phyloP scores from a whole-genome alignment of 2,888 invertebrate genomes.

The Lasioglossum malachurum region DNA sequence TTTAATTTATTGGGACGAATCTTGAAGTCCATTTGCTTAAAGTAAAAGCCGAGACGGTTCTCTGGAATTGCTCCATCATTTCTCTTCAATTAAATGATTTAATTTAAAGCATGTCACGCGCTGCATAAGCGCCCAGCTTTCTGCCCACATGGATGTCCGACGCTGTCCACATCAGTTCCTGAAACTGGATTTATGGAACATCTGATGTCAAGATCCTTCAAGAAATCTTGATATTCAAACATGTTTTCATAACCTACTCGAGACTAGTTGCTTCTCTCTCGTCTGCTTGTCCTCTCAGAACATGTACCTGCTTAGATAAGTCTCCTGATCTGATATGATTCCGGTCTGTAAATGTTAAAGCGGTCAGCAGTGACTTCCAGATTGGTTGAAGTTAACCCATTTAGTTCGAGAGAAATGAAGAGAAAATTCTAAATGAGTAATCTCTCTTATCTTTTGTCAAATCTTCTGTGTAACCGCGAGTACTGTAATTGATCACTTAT shows the following conservation, averaged over 20 bases:
- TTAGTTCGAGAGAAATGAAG: not conserved
- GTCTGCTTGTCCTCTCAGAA: not conserved
- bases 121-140: not conserved
- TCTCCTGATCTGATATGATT: not conserved
- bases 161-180: not conserved
- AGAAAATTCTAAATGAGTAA: not conserved
- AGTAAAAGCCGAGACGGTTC: not conserved
- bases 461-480: not conserved
- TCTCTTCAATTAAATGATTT: not conserved
- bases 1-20: not conserved
- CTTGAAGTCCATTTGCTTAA: not conserved
- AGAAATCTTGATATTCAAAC: conserved; percentile 6
- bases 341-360: not conserved
- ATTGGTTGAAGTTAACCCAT: conserved; percentile 1
- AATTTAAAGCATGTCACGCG: not conserved
- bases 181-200: conserved; percentile 1
- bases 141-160: not conserved
- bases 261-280: not conserved
- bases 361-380: not conserved
- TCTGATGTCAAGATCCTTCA: not conserved
- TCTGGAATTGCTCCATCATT: not conserved
- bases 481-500: not conserved
- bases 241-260: conserved; percentile 11
- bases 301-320: not conserved
- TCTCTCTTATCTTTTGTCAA: not conserved